Conservation (phyloP, 2,797 vertebrate species). For the Silurus aristotelis region DNA sequence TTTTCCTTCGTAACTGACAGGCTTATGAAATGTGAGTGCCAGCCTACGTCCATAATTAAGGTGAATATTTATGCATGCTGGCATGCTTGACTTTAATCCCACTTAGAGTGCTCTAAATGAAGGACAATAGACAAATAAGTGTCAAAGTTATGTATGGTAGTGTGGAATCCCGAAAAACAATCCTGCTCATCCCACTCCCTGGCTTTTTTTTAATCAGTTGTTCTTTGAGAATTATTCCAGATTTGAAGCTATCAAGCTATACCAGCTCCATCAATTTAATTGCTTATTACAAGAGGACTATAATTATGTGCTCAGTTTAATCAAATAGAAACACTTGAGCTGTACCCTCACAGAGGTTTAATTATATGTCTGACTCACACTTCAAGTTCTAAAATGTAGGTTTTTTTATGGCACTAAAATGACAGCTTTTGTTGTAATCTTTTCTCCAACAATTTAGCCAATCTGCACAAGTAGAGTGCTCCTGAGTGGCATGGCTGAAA, state of each 20-base stretch:
- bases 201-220: constrained; percentile 42
- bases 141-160: constrained; percentile 1
- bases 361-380: constrained; percentile 53
- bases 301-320: constrained; percentile 56
- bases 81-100: background rate
- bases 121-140: constrained; percentile 18
- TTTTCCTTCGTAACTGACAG: background rate
- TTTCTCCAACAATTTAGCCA: background rate
- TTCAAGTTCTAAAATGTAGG: constrained; percentile 42
- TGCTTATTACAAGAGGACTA: constrained; percentile 48
- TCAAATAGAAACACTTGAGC: constrained; percentile 50
- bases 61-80: constrained; percentile 8
- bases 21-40: background rate
- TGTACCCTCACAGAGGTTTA: constrained; percentile 36
- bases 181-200: constrained; percentile 20
- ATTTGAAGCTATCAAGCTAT: constrained; percentile 47
- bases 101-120: constrained; percentile 20
- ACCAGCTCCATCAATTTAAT: constrained; percentile 51
- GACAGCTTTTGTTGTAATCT: constrained; percentile 48
- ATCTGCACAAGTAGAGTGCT: background rate
- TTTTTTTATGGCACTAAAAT: constrained; percentile 45
- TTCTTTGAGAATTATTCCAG: constrained; percentile 40
- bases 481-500: background rate
- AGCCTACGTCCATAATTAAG: background rate
- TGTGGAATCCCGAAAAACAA: constrained; percentile 13